Evolutionary conservation across 2,888 invertebrate genomes (phyloP).

Genomic region (Dasypogon diadema): DNA sequence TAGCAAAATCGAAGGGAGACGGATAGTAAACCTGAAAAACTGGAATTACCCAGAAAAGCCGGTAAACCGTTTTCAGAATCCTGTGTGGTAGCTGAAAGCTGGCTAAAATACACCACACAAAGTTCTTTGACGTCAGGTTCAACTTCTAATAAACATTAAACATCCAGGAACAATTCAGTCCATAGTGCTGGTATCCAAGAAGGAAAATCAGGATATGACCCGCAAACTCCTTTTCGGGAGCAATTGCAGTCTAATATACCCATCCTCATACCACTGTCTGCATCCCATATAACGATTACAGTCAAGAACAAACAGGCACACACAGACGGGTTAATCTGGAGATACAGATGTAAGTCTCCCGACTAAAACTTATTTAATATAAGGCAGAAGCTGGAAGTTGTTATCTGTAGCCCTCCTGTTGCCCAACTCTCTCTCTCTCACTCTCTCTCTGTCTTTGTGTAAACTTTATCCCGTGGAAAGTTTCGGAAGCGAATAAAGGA

Average conservation of each 20-base stretch:
- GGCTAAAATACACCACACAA: not conserved
- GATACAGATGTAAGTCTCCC: conserved; percentile 42
- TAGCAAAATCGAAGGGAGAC: not conserved
- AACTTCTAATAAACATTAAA: conserved; percentile 52
- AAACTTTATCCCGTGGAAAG: conserved; percentile 22
- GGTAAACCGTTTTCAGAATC: not conserved
- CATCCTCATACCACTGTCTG: not conserved
- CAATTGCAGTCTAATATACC: conserved; percentile 4
- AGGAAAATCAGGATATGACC: conserved; percentile 37
- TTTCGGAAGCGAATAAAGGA: not conserved
- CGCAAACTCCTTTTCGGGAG: conserved; percentile 1
- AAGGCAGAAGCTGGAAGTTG: conserved; percentile 18
- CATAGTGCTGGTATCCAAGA: not conserved
- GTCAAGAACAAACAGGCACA: conserved; percentile 10
- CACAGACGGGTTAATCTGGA: conserved; percentile 17
- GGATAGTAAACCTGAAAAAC: not conserved
- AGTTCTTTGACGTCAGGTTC: not conserved
- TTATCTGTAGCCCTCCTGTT: conserved; percentile 22
- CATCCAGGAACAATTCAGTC: conserved; percentile 12
- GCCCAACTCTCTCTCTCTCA: not conserved
- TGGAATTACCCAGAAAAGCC: not conserved
- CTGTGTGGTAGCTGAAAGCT: not conserved
- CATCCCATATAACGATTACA: not conserved
- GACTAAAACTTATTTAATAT: conserved; percentile 46
- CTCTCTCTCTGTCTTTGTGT: conserved; percentile 2